Evolutionary conservation across 2,113 vertebrate genomes (phyloP).

Genomic region (Fulmarus glacialis): DNA sequence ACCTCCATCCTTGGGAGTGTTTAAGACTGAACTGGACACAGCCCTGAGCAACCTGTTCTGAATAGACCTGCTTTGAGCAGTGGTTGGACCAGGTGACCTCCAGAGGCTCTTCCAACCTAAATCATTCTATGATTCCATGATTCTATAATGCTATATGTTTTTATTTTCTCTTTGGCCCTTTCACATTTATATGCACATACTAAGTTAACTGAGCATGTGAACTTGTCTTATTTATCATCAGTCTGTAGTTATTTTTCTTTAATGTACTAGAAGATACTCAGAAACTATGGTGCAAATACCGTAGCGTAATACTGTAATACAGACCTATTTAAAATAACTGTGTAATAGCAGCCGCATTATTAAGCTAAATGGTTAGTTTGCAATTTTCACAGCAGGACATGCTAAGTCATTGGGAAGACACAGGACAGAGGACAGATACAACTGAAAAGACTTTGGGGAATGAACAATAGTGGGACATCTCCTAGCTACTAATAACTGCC

Average conservation of each 20-base stretch:
- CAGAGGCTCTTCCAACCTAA: neutral
- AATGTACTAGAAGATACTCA: neutral
- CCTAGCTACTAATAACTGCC: neutral
- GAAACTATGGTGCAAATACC: neutral
- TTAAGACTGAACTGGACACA: neutral
- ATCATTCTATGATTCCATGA: neutral
- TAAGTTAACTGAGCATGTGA: fast-evolving
- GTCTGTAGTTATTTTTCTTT: neutral
- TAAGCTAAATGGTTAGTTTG: neutral
- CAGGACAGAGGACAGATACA: neutral
- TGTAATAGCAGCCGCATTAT: neutral
- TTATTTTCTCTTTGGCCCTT: neutral
- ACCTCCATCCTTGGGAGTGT: neutral
- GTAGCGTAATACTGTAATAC: neutral
- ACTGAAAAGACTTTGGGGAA: neutral
- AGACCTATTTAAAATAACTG: neutral
- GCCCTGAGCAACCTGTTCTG: neutral
- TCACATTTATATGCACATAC: neutral
- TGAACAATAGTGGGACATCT: neutral
- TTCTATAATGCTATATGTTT: neutral
- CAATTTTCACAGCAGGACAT: neutral
- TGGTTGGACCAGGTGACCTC: neutral
- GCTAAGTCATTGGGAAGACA: neutral
- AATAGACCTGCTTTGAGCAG: neutral
- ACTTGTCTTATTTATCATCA: neutral